These are phyloP conservation scores for Ischnura elegans DNA, from an alignment of 2,888 invertebrate species.

Conservation along the genomic window DNA sequence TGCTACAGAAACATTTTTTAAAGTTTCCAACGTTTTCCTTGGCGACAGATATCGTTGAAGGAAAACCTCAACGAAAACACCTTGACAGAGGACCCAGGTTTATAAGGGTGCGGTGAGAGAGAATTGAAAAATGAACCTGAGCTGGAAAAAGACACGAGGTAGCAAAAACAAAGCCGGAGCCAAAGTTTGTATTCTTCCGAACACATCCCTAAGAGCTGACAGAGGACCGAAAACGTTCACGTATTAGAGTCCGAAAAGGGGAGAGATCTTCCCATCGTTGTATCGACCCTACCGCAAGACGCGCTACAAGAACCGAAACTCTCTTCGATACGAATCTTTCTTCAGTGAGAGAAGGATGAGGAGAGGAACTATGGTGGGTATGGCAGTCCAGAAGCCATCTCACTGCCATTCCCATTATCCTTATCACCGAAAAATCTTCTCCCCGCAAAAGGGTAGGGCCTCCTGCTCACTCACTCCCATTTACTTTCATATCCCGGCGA, in stretches of 20 bases:
- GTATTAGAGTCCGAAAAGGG: not conserved
- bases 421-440: conserved; percentile 25
- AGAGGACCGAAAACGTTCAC: not conserved
- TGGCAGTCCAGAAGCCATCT: conserved; percentile 9
- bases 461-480: not conserved
- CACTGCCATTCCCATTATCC: conserved; percentile 3
- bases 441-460: not conserved
- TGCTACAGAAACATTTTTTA: too few relatives aligned
- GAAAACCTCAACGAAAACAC: not conserved
- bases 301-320: not conserved
- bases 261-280: not conserved
- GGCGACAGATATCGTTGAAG: not conserved
- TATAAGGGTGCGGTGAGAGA: too few relatives aligned
- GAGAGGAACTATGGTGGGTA: not conserved
- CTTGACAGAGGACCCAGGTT: not conserved
- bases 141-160: not conserved
- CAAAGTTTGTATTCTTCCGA: not conserved
- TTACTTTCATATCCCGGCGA: too few relatives aligned
- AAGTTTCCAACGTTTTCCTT: not conserved
- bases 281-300: not conserved
- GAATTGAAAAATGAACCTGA: not conserved
- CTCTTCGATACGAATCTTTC: not conserved
- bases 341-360: not conserved
- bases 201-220: not conserved
- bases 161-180: not conserved